Evolutionary conservation across 2,797 vertebrate genomes (phyloP).

Genomic region (Falco biarmicus): DNA sequence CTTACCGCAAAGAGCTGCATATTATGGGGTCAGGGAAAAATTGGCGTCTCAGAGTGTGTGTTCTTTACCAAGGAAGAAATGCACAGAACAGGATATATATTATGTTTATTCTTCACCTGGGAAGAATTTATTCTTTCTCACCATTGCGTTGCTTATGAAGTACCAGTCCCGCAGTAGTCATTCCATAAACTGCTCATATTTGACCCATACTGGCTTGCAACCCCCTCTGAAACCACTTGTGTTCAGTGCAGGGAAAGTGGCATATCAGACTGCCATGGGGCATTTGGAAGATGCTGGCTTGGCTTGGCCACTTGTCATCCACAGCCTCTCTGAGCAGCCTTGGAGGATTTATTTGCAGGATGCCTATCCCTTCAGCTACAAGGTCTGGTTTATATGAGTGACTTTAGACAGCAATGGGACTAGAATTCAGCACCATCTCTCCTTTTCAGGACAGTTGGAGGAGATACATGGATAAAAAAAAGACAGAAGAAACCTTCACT

Average conservation of each 20-base stretch:
- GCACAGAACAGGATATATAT: not conserved
- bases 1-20: not conserved
- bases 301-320: not conserved
- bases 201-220: not conserved
- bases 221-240: not conserved
- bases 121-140: not conserved
- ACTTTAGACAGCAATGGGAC: not conserved
- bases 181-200: not conserved
- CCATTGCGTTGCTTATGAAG: not conserved
- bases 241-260: not conserved
- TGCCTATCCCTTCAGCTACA: not conserved
- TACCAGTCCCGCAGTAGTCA: not conserved
- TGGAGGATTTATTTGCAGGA: not conserved
- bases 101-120: not conserved
- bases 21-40: not conserved
- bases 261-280: not conserved
- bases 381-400: not conserved
- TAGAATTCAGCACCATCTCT: not conserved
- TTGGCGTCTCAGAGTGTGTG: not conserved
- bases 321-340: not conserved
- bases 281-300: not conserved
- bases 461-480: not conserved
- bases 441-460: not conserved
- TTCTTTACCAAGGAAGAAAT: not conserved
- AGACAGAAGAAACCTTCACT: not conserved